phyloP scores from a whole-genome alignment of 2,113 vertebrate species.

The Chloroceryle aenea region DNA sequence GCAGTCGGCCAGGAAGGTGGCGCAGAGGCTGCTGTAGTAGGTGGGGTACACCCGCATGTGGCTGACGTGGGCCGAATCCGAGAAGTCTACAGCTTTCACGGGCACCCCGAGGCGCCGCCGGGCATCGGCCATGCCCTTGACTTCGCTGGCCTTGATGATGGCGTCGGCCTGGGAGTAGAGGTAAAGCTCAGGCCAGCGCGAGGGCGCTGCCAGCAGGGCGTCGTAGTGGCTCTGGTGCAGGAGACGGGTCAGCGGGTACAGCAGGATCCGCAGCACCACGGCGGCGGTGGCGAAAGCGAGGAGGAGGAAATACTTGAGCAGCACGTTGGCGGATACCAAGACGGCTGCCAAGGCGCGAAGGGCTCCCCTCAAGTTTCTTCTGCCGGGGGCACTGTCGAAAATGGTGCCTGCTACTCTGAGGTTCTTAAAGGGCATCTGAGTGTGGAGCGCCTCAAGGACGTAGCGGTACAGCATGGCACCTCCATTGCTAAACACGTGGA shows the following conservation, averaged over 20 bases:
- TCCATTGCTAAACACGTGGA: conserved; percentile 94
- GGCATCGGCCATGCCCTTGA: conserved; percentile 80
- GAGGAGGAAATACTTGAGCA: conserved; percentile 78
- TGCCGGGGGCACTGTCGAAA: conserved; percentile 92
- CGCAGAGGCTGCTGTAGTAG: conserved; percentile 85
- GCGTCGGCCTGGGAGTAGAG: conserved; percentile 88
- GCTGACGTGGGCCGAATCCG: conserved; percentile 85
- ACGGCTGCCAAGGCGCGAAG: conserved; percentile 84
- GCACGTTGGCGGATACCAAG: conserved; percentile 75
- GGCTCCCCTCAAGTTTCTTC: conserved; percentile 83
- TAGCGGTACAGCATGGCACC: conserved; percentile 97
- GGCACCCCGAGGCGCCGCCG: conserved; percentile 77
- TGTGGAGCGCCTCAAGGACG: conserved; percentile 83
- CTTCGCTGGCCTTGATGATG: conserved; percentile 82
- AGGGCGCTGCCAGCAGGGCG: conserved; percentile 78
- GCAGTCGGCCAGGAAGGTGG: conserved; percentile 83
- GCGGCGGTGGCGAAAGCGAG: conserved; percentile 77
- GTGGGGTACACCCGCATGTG: conserved; percentile 86
- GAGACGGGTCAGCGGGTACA: conserved; percentile 88
- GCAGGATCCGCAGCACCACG: conserved; percentile 79
- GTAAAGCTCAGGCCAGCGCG: conserved; percentile 91
- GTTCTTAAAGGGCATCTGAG: conserved; percentile 78
- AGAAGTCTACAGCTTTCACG: conserved; percentile 86
- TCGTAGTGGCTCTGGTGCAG: conserved; percentile 91
- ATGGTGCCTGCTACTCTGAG: conserved; percentile 85